Percentiles rank a stretch among this genome's conserved stretches.
phyloP scores from a whole-genome alignment of 2,888 invertebrate species.

The Hyles lineata region DNA sequence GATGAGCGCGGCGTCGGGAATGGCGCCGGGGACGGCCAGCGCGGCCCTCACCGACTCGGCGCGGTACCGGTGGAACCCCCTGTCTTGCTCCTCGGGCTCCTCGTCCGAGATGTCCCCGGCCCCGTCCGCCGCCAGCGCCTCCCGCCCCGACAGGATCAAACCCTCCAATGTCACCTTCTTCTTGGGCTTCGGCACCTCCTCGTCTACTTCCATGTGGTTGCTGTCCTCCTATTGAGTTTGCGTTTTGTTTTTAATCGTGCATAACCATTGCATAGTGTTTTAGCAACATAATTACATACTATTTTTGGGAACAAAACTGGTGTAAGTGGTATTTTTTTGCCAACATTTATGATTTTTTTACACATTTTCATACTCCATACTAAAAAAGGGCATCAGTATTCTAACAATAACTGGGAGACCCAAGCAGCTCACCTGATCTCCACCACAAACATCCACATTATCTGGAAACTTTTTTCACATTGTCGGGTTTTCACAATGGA shows the following conservation, averaged over 20 bases:
- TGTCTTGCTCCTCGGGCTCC: slow-evolving; percentile 69
- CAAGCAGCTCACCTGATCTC: neutral
- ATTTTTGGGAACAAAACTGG: no score
- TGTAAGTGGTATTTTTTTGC: no score
- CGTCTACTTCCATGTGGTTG: slow-evolving; percentile 45
- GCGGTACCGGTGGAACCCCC: slow-evolving; percentile 79
- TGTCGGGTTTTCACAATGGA: no score
- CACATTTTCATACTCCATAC: no score
- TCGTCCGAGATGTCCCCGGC: slow-evolving; percentile 87
- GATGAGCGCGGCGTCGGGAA: slow-evolving; percentile 99
- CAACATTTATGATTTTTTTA: no score
- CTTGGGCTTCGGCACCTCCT: slow-evolving; percentile 58
- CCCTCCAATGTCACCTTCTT: slow-evolving; percentile 81
- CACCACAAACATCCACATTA: no score
- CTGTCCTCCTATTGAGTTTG: slow-evolving; percentile 54
- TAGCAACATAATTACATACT: no score
- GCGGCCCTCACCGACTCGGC: slow-evolving; percentile 91
- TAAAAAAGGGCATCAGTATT: no score
- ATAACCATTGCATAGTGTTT: neutral
- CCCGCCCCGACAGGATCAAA: slow-evolving; percentile 91
- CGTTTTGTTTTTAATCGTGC: neutral
- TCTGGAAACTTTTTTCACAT: no score
- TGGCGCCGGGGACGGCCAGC: slow-evolving; percentile 91
- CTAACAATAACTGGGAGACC: neutral
- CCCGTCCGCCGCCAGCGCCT: slow-evolving; percentile 92